Evolutionary conservation across 2,888 invertebrate genomes (phyloP), one percentile per base, ranked within the genome.

Genomic region (Theretra japonica): DNA sequence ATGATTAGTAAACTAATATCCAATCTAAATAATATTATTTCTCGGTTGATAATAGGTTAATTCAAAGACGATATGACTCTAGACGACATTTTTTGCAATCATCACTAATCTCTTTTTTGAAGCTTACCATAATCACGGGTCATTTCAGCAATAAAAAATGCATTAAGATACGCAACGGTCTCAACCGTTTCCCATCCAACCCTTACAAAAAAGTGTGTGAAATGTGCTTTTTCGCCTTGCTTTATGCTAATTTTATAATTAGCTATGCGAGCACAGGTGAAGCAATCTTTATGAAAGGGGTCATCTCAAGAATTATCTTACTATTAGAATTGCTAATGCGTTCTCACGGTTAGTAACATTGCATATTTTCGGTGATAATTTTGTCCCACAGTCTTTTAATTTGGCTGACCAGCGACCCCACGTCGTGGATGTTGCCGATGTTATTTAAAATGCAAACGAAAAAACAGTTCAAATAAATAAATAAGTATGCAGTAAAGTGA

Each of bases 181-280:
- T 17, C 30, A 69, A 69, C 69, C 69, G 57, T 70, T 69, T 58
- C 57, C 30, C 69, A 58, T 0, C 21, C 4, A 48, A 48, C 65
- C 65, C 75, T 78, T 75, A 80, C 77, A 69, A 57, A 69, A 33
- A 69, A 79, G 30, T 69, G 50, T 56, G 56, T 72, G 78, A 75
- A 76, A 73, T 77, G 79, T 83, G 77, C 75, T 73, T 75, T 60
- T 65, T 73, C 75, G 84, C 83, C 70, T 77, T 76, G 79, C 78
- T 76, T 74, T 71, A 80, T 79, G 79, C 75, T 80, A 87, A 86
- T 86, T 75, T 75, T 73, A 75, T 80, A 84, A 85, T 85, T 86
- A 86, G 80, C 75, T 80, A 83, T 85, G 83, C 80, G 77, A 74
- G 80, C 77, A 87, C 93, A 93, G 93, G 93, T 93, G 91, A 80